A percentile compares a stretch with the other conserved stretches of the same genome.
phyloP scores from a whole-genome alignment of 2,888 invertebrate species.

The Megaustenia siamemsis region DNA sequence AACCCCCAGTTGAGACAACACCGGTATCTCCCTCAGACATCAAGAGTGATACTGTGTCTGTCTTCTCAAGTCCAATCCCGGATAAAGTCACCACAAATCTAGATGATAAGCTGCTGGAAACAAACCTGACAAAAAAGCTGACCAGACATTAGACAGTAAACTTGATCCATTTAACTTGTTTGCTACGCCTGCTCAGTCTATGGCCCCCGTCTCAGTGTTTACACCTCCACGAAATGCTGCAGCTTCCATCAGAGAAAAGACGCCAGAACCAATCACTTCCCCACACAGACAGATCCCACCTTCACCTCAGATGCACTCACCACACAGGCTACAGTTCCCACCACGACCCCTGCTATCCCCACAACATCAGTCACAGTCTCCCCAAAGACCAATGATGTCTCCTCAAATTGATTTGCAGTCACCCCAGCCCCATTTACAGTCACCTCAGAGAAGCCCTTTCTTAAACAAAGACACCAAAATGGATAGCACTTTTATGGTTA shows the following conservation, averaged over 20 bases:
- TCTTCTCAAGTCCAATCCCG: constrained; percentile 39
- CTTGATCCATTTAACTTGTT: constrained; percentile 30
- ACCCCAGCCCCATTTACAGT: constrained; percentile 30
- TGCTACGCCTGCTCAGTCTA: constrained; percentile 22
- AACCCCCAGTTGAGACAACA: constrained; percentile 34
- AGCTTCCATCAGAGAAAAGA: constrained; percentile 37
- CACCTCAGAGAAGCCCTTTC: constrained; percentile 44
- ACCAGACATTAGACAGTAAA: constrained; percentile 22
- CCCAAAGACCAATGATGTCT: constrained; percentile 36
- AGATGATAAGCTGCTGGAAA: constrained; percentile 47
- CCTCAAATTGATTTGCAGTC: constrained; percentile 36
- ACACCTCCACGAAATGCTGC: constrained; percentile 47
- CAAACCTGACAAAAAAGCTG: constrained; percentile 28
- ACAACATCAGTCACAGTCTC: constrained; percentile 35
- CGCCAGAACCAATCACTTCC: constrained; percentile 46
- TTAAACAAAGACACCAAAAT: constrained; percentile 45
- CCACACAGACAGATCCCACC: constrained; percentile 45
- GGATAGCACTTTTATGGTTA: constrained; percentile 29
- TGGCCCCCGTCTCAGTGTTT: constrained; percentile 36
- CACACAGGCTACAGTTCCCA: constrained; percentile 42
- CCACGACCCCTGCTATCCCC: constrained; percentile 43
- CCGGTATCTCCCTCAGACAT: constrained; percentile 17
- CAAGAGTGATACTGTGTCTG: neutral
- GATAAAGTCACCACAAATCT: constrained; percentile 48
- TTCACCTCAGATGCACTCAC: constrained; percentile 41